These are phyloP conservation scores for human DNA, from an alignment of 2,113 vertebrate genomes.

Conservation along the genomic window GRCh38 chr2:59775501-59776000, in stretches of 20 bases:
- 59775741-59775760: too few relatives aligned
- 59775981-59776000: neutral
- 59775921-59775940: neutral
- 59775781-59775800: neutral
- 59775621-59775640: neutral
- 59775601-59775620: neutral
- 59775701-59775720: neutral
- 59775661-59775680: neutral
- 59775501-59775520: conserved; percentile 10
- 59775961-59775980: neutral
- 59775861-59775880: neutral
- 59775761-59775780: too few relatives aligned
- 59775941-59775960: neutral
- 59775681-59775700: neutral
- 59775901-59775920: neutral
- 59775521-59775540: neutral
- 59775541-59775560: neutral
- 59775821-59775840: neutral
- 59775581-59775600: neutral
- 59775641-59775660: neutral
- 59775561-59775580: neutral
- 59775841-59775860: neutral
- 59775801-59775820: neutral
- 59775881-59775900: fast-evolving
- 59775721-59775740: too few relatives aligned